phyloP scores from a whole-genome alignment of 1,140 invertebrate genomes.

The Bicyclus anynana region DNA sequence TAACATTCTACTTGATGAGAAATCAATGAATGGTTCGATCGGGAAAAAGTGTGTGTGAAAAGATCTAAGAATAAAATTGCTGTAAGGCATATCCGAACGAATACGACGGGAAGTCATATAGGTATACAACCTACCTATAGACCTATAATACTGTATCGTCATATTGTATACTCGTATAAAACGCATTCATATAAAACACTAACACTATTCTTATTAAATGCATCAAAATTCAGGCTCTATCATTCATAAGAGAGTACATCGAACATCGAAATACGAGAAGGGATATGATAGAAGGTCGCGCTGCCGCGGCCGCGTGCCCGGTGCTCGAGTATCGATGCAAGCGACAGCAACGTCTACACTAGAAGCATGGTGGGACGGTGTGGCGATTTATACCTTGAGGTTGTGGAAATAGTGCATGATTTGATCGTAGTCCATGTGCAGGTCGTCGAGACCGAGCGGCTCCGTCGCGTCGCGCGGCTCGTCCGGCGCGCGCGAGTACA shows the following conservation, averaged over 20 bases:
- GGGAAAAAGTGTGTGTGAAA: conserved; percentile 24
- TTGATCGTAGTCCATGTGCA: conserved; percentile 97
- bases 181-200: conserved; percentile 70
- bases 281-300: conserved; percentile 36
- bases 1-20: conserved; percentile 58
- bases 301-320: too few relatives aligned
- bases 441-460: conserved; percentile 84
- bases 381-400: conserved; percentile 87
- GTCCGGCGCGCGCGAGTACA: conserved; percentile 83
- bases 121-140: conserved; percentile 43
- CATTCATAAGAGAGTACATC: conserved; percentile 69
- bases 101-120: conserved; percentile 11
- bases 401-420: conserved; percentile 99
- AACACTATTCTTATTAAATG: conserved; percentile 67
- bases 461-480: conserved; percentile 75
- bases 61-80: conserved; percentile 11
- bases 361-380: conserved; percentile 66
- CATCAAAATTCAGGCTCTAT: conserved; percentile 72
- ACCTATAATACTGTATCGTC: conserved; percentile 61
- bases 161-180: conserved; percentile 67
- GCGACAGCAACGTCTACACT: conserved; percentile 67
- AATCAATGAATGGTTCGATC: conserved; percentile 36
- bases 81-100: conserved; percentile 9
- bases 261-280: conserved; percentile 51
- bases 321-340: conserved; percentile 45